These are phyloP conservation scores for Sthenelais limicola DNA, from an alignment of 2,888 invertebrate genomes.

Conservation along the genomic window DNA sequence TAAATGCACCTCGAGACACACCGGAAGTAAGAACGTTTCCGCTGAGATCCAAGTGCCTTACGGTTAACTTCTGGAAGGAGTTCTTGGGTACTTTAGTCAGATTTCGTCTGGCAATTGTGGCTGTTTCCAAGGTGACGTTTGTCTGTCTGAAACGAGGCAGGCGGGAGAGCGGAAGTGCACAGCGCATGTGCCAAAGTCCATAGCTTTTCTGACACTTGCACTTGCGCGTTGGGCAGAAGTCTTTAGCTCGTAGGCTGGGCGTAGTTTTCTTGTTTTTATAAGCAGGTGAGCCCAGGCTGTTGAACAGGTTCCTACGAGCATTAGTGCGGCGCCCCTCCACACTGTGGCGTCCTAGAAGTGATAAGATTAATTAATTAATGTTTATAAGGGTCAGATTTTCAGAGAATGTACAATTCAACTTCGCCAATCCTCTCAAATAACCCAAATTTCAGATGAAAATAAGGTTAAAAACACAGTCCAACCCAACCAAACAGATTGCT, in stretches of 20 bases:
- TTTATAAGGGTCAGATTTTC: too few relatives aligned
- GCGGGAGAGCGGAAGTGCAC: conserved; percentile 1
- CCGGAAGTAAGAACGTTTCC: conserved; percentile 21
- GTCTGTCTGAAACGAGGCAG: neutral
- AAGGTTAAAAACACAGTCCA: too few relatives aligned
- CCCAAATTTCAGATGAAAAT: too few relatives aligned
- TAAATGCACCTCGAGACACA: neutral
- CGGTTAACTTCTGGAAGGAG: conserved; percentile 11
- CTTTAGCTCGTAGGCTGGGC: neutral
- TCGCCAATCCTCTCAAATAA: too few relatives aligned
- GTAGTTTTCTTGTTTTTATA: too few relatives aligned
- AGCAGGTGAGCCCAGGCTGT: too few relatives aligned
- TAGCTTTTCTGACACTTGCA: conserved; percentile 11
- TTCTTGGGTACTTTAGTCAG: conserved; percentile 22
- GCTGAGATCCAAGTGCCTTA: conserved; percentile 26
- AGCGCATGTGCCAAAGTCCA: conserved; percentile 19
- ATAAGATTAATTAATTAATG: too few relatives aligned
- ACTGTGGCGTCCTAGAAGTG: too few relatives aligned
- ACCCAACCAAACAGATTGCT: too few relatives aligned
- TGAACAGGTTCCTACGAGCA: too few relatives aligned
- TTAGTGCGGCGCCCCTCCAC: too few relatives aligned
- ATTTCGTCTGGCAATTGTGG: conserved; percentile 28
- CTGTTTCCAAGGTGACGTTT: conserved; percentile 15
- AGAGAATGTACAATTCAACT: too few relatives aligned
- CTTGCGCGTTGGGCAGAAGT: conserved; percentile 6